A percentile compares a stretch with the other conserved stretches of the same genome.
These are phyloP conservation scores for Borostomias antarcticus DNA, from an alignment of 2,797 vertebrate species.

Conservation along the genomic window DNA sequence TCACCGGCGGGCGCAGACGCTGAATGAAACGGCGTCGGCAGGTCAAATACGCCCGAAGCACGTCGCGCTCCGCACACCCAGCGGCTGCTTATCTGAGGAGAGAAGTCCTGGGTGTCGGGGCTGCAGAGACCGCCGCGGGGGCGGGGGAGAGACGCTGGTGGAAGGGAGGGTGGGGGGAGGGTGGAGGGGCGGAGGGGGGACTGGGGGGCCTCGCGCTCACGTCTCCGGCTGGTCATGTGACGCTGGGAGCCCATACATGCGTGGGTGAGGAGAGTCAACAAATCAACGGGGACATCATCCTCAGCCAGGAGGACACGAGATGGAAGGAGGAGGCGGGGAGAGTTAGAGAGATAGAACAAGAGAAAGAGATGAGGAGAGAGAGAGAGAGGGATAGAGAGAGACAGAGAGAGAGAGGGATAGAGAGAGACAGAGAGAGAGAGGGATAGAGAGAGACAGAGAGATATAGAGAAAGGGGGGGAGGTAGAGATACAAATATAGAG, in stretches of 20 bases:
- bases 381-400: neutral
- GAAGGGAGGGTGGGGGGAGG: constrained; percentile 14
- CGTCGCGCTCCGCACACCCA: constrained; percentile 45
- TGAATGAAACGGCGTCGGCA: constrained; percentile 66
- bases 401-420: neutral
- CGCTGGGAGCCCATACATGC: constrained; percentile 21
- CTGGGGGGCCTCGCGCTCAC: constrained; percentile 2
- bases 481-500: neutral
- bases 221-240: neutral
- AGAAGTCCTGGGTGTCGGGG: constrained; percentile 29
- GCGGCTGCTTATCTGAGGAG: constrained; percentile 53
- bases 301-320: constrained; percentile 15
- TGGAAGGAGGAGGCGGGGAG: neutral
- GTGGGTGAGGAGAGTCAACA: constrained; percentile 32
- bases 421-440: neutral
- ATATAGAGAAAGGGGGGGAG: constrained; percentile 16
- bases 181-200: neutral
- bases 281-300: constrained; percentile 16
- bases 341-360: no score
- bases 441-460: neutral
- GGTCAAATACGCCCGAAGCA: constrained; percentile 70
- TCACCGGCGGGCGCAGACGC: constrained; percentile 57
- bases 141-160: constrained; percentile 32
- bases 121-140: constrained; percentile 20
- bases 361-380: neutral